phyloP scores from a whole-genome alignment of 2,888 invertebrate genomes.

The Heliconius erato region DNA sequence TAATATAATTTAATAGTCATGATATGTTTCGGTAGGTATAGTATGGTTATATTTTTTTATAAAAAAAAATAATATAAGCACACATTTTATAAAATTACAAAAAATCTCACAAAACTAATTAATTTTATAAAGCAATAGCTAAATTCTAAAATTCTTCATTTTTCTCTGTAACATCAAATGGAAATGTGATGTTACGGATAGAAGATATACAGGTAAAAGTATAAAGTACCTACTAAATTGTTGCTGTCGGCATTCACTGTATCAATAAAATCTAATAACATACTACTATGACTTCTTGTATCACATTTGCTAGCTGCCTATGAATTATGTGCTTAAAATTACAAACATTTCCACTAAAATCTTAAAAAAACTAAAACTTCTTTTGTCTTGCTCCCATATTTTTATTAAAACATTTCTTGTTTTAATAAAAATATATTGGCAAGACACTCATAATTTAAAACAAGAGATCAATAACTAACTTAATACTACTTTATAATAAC shows the following conservation, averaged over 20 bases:
- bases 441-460: not conserved
- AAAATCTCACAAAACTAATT: too few species aligned
- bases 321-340: not conserved
- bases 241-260: too few species aligned
- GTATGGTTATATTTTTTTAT: not conserved
- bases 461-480: not conserved
- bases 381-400: too few species aligned
- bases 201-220: too few species aligned
- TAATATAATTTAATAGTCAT: not conserved
- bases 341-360: not conserved
- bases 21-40: not conserved
- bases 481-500: not conserved
- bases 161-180: too few species aligned
- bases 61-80: not conserved
- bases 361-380: too few species aligned
- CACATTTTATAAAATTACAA: not conserved
- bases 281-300: not conserved
- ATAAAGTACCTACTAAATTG: too few species aligned
- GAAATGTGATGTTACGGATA: too few species aligned
- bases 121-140: too few species aligned
- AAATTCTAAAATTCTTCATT: too few species aligned
- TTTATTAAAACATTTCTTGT: too few species aligned
- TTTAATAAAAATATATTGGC: not conserved
- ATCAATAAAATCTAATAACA: not conserved
- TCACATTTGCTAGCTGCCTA: slow-evolving; percentile 13